Conservation (phyloP, 2,113 vertebrate species). For the Struthio camelus region DNA sequence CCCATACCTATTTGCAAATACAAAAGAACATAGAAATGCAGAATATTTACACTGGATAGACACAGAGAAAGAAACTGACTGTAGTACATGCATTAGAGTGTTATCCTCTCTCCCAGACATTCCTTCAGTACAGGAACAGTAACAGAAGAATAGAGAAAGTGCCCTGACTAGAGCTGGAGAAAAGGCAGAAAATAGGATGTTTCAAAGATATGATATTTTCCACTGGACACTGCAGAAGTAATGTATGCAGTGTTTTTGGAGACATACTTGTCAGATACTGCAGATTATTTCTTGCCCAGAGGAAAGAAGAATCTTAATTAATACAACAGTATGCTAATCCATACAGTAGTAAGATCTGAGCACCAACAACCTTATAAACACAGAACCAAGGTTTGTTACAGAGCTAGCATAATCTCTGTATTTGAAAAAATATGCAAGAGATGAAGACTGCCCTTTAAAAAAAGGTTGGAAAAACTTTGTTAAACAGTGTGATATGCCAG, state of each 20-base stretch:
- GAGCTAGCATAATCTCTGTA: neutral
- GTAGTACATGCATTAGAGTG: neutral
- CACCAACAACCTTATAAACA: neutral
- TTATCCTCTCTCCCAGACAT: neutral
- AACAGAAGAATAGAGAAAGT: neutral
- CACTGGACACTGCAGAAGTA: neutral
- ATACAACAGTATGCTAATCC: neutral
- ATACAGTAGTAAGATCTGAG: neutral
- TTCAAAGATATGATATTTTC: neutral
- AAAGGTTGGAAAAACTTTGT: neutral
- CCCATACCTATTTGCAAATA: neutral
- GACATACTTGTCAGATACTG: neutral
- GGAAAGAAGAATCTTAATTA: neutral
- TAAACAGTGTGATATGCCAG: neutral
- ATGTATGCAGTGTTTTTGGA: neutral
- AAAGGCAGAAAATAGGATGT: neutral
- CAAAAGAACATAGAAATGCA: neutral
- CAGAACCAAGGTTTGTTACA: neutral
- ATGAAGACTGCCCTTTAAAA: neutral
- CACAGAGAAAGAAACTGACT: neutral
- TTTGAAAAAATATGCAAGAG: neutral
- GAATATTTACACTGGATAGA: neutral
- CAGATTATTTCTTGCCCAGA: neutral
- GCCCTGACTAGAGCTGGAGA: neutral
- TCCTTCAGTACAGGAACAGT: neutral